Evolutionary conservation across 1,140 invertebrate species (phyloP).

Genomic region (Bemisia tabaci): DNA sequence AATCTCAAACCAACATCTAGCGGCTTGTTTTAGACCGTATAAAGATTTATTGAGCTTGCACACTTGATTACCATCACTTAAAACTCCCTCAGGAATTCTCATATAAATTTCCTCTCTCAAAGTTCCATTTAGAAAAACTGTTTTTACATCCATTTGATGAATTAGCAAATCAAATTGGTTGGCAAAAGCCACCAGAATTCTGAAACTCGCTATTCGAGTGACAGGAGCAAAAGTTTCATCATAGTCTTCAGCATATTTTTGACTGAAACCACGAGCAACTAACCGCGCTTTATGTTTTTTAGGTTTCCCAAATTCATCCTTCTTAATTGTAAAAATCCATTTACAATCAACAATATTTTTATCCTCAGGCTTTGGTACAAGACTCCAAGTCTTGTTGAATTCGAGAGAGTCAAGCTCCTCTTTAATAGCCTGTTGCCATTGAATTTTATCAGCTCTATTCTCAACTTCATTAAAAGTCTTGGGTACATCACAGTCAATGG

Average conservation of each 20-base stretch:
- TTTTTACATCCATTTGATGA: constrained; percentile 30
- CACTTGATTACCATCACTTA: constrained; percentile 14
- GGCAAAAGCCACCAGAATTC: constrained; percentile 29
- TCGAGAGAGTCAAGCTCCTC: no score
- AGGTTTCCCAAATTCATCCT: no score
- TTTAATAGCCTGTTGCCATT: no score
- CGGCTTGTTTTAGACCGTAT: constrained; percentile 25
- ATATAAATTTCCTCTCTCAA: constrained; percentile 27
- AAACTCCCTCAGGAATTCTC: constrained; percentile 20
- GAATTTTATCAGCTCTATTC: no score
- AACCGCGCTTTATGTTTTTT: constrained; percentile 9
- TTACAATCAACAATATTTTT: no score
- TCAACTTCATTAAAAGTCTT: no score
- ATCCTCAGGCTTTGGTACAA: no score
- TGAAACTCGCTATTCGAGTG: constrained; percentile 25
- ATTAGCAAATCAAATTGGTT: constrained; percentile 25
- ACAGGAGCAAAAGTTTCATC: constrained; percentile 30
- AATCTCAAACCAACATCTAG: constrained; percentile 23
- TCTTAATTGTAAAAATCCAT: constrained; percentile 21
- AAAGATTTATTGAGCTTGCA: constrained; percentile 24
- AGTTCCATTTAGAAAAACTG: constrained; percentile 32
- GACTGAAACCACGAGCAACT: constrained; percentile 7
- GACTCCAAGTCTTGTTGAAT: no score
- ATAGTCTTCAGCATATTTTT: constrained; percentile 20
- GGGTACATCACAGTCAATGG: no score